These are phyloP conservation scores for Lymantria monacha DNA, from an alignment of 2,888 invertebrate species.

Conservation along the genomic window DNA sequence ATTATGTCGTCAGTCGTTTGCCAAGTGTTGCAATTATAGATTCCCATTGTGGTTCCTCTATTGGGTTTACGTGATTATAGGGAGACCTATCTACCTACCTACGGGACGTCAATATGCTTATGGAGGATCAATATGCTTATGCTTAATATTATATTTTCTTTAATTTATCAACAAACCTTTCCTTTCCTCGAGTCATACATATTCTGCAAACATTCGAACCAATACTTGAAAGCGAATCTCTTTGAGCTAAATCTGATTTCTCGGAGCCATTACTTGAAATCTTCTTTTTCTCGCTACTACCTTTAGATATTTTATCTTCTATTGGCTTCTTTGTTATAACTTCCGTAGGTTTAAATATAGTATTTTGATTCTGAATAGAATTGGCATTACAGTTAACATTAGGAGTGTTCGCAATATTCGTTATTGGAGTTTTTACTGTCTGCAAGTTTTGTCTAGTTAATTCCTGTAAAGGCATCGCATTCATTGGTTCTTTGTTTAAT, in stretches of 20 bases:
- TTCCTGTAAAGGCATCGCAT: slow-evolving; percentile 36
- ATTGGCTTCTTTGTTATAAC: slow-evolving; percentile 48
- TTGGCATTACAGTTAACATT: background rate
- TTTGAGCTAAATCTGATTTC: slow-evolving; percentile 59
- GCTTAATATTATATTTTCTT: background rate
- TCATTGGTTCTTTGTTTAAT: slow-evolving; percentile 47
- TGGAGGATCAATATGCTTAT: too few relatives aligned
- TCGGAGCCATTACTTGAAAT: slow-evolving; percentile 56
- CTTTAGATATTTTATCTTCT: slow-evolving; percentile 53
- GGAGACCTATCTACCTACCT: too few relatives aligned
- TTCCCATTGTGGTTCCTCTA: too few relatives aligned
- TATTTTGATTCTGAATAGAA: slow-evolving; percentile 36
- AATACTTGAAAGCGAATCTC: slow-evolving; percentile 77
- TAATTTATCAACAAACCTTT: slow-evolving; percentile 49
- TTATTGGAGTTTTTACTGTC: slow-evolving; percentile 20
- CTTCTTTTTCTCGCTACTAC: slow-evolving; percentile 54
- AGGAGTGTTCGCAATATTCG: background rate
- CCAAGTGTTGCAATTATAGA: too few relatives aligned
- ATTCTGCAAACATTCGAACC: slow-evolving; percentile 85
- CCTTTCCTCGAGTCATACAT: slow-evolving; percentile 80
- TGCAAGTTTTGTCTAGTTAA: slow-evolving; percentile 45
- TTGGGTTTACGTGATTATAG: too few relatives aligned
- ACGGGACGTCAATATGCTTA: too few relatives aligned
- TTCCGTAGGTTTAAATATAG: slow-evolving; percentile 43
- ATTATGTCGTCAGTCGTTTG: too few relatives aligned